Percentiles rank a stretch among this genome's conserved stretches.
These are phyloP conservation scores for Drosophila virilis DNA, from an alignment of 1,140 invertebrate species.

Conservation along the genomic window DNA sequence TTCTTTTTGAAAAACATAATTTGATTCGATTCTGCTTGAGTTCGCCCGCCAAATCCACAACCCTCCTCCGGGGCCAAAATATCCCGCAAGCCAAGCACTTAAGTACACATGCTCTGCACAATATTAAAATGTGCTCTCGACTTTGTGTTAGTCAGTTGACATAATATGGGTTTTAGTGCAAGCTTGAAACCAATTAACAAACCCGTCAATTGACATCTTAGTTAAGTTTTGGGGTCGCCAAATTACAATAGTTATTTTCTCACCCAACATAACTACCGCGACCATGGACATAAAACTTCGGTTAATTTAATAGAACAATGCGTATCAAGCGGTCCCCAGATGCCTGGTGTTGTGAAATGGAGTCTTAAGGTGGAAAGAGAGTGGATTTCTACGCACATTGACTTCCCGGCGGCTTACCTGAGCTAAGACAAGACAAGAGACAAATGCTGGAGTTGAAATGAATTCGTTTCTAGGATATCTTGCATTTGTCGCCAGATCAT, in stretches of 20 bases:
- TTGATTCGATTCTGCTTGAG: slow-evolving; percentile 64
- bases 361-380: background rate
- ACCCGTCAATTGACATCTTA: too few relatives aligned
- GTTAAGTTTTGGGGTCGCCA: background rate
- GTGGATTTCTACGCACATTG: background rate
- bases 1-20: slow-evolving; percentile 54
- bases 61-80: slow-evolving; percentile 7
- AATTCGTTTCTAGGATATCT: too few relatives aligned
- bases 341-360: background rate
- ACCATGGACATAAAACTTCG: background rate
- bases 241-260: background rate
- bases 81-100: background rate
- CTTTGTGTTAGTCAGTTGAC: too few relatives aligned
- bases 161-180: too few relatives aligned
- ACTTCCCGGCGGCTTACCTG: too few relatives aligned
- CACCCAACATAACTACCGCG: background rate
- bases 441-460: too few relatives aligned
- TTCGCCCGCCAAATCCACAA: slow-evolving; percentile 40
- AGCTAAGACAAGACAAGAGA: too few relatives aligned
- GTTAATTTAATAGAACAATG: slow-evolving; percentile 1
- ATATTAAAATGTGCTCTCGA: too few relatives aligned
- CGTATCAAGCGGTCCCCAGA: background rate
- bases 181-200: background rate
- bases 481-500: too few relatives aligned
- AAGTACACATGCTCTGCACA: background rate